Conservation (phyloP, 1,140 invertebrate genomes). For the Solen grandis region DNA sequence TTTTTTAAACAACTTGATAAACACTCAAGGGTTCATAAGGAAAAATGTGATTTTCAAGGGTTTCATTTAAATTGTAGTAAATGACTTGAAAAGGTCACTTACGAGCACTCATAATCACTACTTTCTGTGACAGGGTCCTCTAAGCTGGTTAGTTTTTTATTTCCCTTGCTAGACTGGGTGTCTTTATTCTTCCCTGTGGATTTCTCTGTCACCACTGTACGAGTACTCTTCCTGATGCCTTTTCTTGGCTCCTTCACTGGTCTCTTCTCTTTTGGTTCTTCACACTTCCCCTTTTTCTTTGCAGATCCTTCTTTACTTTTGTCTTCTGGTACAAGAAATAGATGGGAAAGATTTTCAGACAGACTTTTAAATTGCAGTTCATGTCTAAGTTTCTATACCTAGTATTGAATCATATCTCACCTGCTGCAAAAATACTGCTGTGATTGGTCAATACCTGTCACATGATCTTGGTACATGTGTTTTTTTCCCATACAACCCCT, state of each 20-base stretch:
- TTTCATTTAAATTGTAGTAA: neutral
- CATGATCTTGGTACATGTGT: no score
- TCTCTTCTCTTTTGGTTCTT: neutral
- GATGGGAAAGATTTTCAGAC: neutral
- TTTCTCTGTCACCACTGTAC: neutral
- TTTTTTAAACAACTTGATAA: neutral
- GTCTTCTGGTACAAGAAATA: neutral
- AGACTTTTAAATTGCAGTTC: neutral
- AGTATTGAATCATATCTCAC: neutral
- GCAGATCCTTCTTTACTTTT: neutral
- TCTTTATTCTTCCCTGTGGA: neutral
- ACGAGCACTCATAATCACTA: constrained; percentile 32
- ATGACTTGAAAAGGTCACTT: neutral
- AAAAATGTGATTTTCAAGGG: neutral
- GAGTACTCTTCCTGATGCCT: neutral
- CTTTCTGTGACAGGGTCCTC: neutral
- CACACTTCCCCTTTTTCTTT: neutral
- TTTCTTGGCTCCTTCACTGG: neutral
- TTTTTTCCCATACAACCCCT: no score
- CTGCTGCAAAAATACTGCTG: no score
- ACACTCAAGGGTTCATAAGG: neutral
- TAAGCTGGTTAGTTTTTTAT: neutral
- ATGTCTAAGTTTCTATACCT: neutral
- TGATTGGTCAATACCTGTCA: no score
- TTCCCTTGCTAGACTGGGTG: no score